Base-by-base conservation (phyloP, 2,797 vertebrate genomes). In the Rachycentron canadum region DNA sequence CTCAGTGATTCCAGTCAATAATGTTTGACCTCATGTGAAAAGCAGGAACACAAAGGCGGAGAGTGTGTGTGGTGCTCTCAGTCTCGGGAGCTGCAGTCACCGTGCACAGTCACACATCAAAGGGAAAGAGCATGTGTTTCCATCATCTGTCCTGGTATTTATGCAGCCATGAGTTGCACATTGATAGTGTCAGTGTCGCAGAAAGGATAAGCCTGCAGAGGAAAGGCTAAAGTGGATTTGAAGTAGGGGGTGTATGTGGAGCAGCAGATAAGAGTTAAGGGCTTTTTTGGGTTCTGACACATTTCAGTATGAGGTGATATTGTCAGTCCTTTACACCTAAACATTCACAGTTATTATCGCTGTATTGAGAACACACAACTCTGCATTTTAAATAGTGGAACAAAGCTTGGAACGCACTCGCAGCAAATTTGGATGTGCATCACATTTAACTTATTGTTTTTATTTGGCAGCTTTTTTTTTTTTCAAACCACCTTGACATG, bases 1-100 rank as follows among this genome's bases (percentile, higher is more conserved):
- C 76, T 91, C 88, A 83, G 87, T 88, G 83, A 89, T 88, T 88
- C 81, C 83, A 90, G 90, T 93, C 93, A 85, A 92, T 92, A 94
- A 86, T 86, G 83, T 88, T 91, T 90, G 90, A 94, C 92, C 93
- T 90, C 90, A 50, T 77, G 86, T 78, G 81, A 81, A 88, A 91
- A 91, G 84, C 77, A 71, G 75, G 59, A 79, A 76, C 58, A 79
- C 72, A 83, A 84, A 92, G 82, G 78, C 63, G 25, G 70, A 82
- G 78, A 83, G 32, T 32, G 3, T n/a, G 55, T 67, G 63, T 52
- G 45, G 76, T 75, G 69, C 84, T 83, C 78, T 53, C 82, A 85
- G 79, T 84, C 82, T 77, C 81, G 58, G 72, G 79, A 89, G 87
- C 76, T 55, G 81, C 75, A 60, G 84, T 85, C 88, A 66, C 73